Conservation (phyloP, 2,797 vertebrate genomes). For the Loris lydekkerianus region DNA sequence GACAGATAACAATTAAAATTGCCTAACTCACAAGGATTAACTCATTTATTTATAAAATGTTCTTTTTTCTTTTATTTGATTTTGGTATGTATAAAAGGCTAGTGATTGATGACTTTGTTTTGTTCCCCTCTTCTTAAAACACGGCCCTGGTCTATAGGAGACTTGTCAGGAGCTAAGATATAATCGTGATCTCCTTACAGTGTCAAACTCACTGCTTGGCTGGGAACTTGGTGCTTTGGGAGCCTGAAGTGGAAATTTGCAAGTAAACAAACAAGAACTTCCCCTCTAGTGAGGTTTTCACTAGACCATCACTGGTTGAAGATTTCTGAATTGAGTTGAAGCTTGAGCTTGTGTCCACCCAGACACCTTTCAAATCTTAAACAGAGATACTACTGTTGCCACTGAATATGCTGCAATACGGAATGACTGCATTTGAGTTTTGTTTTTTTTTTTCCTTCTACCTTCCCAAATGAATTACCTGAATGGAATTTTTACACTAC, state of each 20-base stretch:
- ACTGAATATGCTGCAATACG: not conserved
- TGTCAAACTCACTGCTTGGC: not conserved
- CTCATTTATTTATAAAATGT: not conserved
- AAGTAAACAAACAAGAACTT: not conserved
- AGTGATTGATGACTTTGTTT: not conserved
- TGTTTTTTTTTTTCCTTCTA: not conserved
- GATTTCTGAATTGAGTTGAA: not conserved
- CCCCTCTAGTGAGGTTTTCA: not conserved
- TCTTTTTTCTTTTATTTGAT: not conserved
- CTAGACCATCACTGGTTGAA: not conserved
- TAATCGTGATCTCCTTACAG: not conserved
- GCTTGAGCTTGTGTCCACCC: not conserved
- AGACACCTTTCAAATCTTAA: not conserved
- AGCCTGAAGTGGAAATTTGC: not conserved
- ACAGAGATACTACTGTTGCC: not conserved
- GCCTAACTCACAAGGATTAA: no score
- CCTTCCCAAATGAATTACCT: conserved; percentile 61
- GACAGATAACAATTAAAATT: not conserved
- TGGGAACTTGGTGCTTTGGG: not conserved
- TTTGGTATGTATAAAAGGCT: not conserved
- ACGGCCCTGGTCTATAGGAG: not conserved
- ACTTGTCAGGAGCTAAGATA: not conserved
- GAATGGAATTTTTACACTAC: conserved; percentile 75
- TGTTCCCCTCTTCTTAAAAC: rapidly evolving
- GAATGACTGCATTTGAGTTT: conserved; percentile 66